Base-by-base conservation (phyloP, 1,140 invertebrate species). In the Drosophila virilis region DNA sequence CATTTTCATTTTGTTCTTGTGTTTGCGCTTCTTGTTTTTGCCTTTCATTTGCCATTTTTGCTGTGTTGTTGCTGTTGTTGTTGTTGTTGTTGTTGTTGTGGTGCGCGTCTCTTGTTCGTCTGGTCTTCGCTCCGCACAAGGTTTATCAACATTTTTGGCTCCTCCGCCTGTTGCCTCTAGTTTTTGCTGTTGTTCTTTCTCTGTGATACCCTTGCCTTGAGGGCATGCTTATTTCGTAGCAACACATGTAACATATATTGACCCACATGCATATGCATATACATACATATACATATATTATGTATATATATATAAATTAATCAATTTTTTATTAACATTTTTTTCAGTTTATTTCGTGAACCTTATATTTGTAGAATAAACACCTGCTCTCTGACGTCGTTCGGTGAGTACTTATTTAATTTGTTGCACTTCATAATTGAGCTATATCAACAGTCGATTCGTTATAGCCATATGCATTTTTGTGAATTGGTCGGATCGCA, bases 1-100 rank as follows among this genome's bases (percentile, higher is more conserved):
- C 79, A 88, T 86, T 86, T 86, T 83, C 78, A 73, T 78, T 81
- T 77, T 71, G 28, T 50, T 54, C 13, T 37, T 43, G 42, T 57
- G 43, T 57, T 28, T 28, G 68, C 38, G 22, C 38, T 48, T 22
- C 15, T 8, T 48, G 50, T 42, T 17, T 67, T 28, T 12, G 40
- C 42, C 32, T 67, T 40, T 42, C 45, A 7, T 22, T 42, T 57
- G 37, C 10, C 13, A 3, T 22, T 22, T 22, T 22, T 22, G 22
- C 22, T 22, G 51, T 33, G 22, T 58, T 42, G 28, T 8, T 45
- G 42, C 8, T 55, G 57, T 62, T 32, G 22, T 6, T 42, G 22
- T 58, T 42, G 28, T 8, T 52, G 42, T 10, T 50, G 50, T 38
- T 42, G 22, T 59, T 42, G 28, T 8, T 45, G 42, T 10, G 50